Evolutionary conservation across 2,888 invertebrate genomes (phyloP), one percentile per base, ranked within the genome.

Genomic region (Pheosia tremula): DNA sequence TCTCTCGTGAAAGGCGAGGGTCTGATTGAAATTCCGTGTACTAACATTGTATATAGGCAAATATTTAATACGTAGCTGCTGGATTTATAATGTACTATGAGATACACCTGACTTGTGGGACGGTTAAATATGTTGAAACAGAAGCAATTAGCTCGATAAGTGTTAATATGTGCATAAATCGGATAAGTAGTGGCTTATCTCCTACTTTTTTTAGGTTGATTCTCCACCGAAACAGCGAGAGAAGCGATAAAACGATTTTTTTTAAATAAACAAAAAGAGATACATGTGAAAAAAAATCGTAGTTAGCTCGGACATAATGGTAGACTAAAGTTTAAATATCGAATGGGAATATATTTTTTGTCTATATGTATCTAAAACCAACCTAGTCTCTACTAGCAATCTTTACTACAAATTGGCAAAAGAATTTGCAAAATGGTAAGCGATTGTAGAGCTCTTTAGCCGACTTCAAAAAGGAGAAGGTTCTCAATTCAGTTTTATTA

Each of bases 11-110:
- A 39, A 2, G 4, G 13, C 37, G 58, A 67, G 55, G 74, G 80
- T 80, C 88, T 93, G 93, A 93, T 93, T 93, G 93, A 93, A 92
- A 93, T 93, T 93, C 93, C 92, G 81, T 93, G 93, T 92, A 88
- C 86, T 84, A 86, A 86, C 90, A 88, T 86, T 90, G 89, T 91
- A 86, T 87, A 88, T 85, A 47, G 47, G n/a, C 11, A 83, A 61
- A 81, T 80, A 85, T 81, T 84, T 83, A 83, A 82, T 86, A 84
- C 84, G 85, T 88, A 89, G 89, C 88, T 87, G 87, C 83, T 85
- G 78, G 78, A 84, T 85, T 87, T 88, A 87, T 86, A 86, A 86
- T 88, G 85, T 86, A 84, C 84, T 83, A 83, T 82, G 86, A 83
- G 87, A 84, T 86, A 85, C 64, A 75, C 74, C 81, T 86, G 85